phyloP scores from a whole-genome alignment of 2,113 vertebrate genomes.

The Tetrax tetrax region DNA sequence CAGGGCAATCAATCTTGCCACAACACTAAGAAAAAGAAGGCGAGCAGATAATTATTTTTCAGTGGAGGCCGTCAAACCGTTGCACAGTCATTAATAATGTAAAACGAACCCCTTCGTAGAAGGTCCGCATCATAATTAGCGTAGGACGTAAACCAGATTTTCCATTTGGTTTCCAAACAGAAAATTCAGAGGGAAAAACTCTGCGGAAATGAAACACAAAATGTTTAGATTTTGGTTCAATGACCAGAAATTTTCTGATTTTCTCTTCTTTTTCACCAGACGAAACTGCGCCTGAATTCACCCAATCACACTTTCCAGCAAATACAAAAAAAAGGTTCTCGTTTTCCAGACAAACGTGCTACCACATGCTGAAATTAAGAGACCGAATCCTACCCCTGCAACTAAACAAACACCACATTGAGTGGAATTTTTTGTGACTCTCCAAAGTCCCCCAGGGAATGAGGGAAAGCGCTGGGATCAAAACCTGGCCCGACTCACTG shows the following conservation, averaged over 20 bases:
- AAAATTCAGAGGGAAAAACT: neutral
- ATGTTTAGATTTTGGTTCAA: neutral
- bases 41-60: neutral
- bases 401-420: neutral
- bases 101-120: neutral
- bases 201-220: neutral
- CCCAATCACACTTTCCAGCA: neutral
- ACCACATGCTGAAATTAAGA: neutral
- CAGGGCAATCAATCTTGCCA: neutral
- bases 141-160: neutral
- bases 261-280: neutral
- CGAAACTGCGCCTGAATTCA: neutral
- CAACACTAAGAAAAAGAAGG: neutral
- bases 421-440: neutral
- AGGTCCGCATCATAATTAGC: neutral
- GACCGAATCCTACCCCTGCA: neutral
- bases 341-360: neutral
- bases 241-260: neutral
- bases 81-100: neutral
- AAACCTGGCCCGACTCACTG: rapidly evolving
- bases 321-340: neutral
- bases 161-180: neutral
- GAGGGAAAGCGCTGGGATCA: neutral
- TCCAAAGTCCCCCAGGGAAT: neutral
- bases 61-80: neutral